These are phyloP conservation scores for Gallinago nigripennis DNA, from an alignment of 2,797 vertebrate species.

Conservation along the genomic window DNA sequence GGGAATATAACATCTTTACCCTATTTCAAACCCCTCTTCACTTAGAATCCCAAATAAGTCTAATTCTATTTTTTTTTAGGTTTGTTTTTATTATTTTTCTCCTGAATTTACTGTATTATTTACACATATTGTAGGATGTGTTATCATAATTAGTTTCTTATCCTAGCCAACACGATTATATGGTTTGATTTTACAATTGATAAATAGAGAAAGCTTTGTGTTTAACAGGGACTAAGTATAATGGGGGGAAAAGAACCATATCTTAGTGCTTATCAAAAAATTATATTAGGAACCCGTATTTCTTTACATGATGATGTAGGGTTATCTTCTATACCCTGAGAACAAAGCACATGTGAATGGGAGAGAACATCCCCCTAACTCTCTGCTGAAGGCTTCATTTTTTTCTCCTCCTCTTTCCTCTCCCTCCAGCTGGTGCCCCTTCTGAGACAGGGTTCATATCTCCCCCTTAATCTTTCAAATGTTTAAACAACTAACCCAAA, in stretches of 20 bases:
- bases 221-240: neutral
- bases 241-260: neutral
- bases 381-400: neutral
- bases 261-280: neutral
- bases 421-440: neutral
- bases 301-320: neutral
- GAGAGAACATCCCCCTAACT: neutral
- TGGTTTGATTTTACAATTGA: neutral
- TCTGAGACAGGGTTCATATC: neutral
- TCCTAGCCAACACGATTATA: neutral
- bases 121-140: neutral
- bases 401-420: neutral
- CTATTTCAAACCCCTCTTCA: neutral
- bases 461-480: neutral
- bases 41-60: neutral
- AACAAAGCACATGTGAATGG: neutral
- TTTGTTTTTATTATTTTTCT: neutral
- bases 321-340: neutral
- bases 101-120: neutral
- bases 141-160: neutral
- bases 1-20: neutral
- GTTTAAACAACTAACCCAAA: neutral
- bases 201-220: neutral
- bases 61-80: rapidly evolving
- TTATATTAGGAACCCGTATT: neutral